Conservation (phyloP, 2,113 vertebrate genomes). For the Uropsilus gracilis region DNA sequence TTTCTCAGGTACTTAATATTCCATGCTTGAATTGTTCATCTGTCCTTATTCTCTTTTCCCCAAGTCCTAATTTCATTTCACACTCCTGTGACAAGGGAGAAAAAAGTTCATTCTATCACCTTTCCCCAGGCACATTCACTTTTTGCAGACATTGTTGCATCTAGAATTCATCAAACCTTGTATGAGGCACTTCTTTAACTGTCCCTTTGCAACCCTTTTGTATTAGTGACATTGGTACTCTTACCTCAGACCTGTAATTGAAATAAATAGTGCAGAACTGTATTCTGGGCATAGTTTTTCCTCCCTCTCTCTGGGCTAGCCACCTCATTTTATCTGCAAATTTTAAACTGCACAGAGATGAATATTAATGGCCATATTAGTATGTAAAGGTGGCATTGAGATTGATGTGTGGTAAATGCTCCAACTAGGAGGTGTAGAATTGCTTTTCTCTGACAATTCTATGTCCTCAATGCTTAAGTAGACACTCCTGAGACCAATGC, state of each 20-base stretch:
- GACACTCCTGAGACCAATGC: not conserved
- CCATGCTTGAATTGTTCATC: not conserved
- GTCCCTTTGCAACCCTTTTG: conserved; percentile 50
- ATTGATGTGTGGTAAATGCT: conserved; percentile 69
- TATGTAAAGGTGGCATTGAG: conserved; percentile 72
- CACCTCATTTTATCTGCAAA: conserved; percentile 81
- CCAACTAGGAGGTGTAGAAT: not conserved
- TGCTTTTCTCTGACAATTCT: conserved; percentile 54
- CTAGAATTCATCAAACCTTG: conserved; percentile 44
- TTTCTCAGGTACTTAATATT: conserved; percentile 6
- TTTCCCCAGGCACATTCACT: conserved; percentile 35
- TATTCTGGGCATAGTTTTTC: not conserved
- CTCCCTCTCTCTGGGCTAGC: conserved; percentile 49
- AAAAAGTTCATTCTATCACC: conserved; percentile 4
- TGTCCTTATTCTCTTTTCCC: conserved; percentile 7
- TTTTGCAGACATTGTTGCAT: not conserved
- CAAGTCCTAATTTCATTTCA: conserved; percentile 61
- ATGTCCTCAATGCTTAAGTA: not conserved
- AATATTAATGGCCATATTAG: conserved; percentile 80
- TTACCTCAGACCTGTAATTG: conserved; percentile 68
- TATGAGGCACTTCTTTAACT: not conserved
- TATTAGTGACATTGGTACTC: conserved; percentile 25
- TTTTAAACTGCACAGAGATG: conserved; percentile 67
- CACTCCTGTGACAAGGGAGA: not conserved
- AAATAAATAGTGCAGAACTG: conserved; percentile 79